Evolutionary conservation across 2,888 invertebrate species (phyloP).

Genomic region (Myopa testacea): DNA sequence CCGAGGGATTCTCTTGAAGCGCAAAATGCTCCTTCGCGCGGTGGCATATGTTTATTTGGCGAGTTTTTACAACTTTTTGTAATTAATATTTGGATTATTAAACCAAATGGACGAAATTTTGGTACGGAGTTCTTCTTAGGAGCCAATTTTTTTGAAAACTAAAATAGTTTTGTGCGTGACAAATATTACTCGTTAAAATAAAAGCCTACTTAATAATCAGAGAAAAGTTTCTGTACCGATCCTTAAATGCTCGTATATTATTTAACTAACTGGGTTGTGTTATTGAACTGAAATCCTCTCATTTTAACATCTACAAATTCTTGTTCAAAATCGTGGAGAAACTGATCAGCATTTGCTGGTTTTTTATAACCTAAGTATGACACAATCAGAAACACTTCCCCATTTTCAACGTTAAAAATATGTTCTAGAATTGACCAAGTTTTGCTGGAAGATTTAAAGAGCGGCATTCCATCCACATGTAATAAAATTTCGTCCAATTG

Average conservation of each 20-base stretch:
- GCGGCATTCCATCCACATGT: conserved; percentile 1
- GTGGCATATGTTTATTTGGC: too few species aligned
- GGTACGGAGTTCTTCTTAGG: too few species aligned
- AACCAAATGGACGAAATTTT: too few species aligned
- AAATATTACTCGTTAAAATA: too few species aligned
- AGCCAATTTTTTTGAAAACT: too few species aligned
- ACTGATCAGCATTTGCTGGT: conserved; percentile 10
- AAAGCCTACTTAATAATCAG: too few species aligned
- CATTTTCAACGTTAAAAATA: not conserved
- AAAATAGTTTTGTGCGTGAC: too few species aligned
- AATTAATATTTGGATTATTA: too few species aligned
- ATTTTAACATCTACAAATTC: not conserved
- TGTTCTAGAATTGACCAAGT: not conserved
- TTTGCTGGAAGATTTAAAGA: conserved; percentile 1
- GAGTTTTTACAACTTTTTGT: too few species aligned
- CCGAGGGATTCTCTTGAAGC: too few species aligned
- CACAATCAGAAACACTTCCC: not conserved
- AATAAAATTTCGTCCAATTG: conserved; percentile 4
- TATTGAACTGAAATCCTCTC: not conserved
- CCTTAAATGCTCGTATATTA: not conserved
- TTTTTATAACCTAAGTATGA: conserved; percentile 3
- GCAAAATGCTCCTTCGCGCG: too few species aligned
- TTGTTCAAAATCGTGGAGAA: conserved; percentile 10
- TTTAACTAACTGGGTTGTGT: not conserved
- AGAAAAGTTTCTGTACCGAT: too few species aligned